Evolutionary conservation across 2,797 vertebrate species (phyloP).

Genomic region (Anableps anableps): DNA sequence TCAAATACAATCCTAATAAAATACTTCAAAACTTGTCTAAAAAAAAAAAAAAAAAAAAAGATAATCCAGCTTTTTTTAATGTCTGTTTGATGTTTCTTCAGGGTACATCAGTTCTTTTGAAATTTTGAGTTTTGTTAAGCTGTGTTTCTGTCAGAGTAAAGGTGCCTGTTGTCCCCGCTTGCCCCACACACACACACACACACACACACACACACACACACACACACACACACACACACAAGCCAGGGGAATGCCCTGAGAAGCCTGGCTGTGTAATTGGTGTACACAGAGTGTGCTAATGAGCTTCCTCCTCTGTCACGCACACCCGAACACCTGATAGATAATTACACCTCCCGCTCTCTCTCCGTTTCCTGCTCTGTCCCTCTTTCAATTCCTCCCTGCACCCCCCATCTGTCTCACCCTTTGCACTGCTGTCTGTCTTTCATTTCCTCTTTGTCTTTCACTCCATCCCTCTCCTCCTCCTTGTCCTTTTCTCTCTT

Average conservation of each 20-base stretch:
- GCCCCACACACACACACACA: background rate
- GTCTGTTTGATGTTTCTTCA: background rate
- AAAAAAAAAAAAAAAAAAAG: background rate
- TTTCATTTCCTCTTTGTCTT: conserved; percentile 70
- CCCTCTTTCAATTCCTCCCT: conserved; percentile 55
- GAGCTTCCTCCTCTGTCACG: conserved; percentile 84
- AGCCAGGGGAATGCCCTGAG: conserved; percentile 77
- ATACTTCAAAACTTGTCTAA: background rate
- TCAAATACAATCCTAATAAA: background rate
- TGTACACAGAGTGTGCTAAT: conserved; percentile 84
- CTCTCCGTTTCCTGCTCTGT: conserved; percentile 71
- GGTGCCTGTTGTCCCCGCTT: conserved; percentile 36
- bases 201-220: background rate
- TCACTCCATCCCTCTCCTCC: conserved; percentile 52
- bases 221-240: conserved; percentile 33
- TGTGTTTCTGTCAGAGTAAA: conserved; percentile 6
- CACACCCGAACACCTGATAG: conserved; percentile 83
- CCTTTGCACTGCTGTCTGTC: conserved; percentile 49
- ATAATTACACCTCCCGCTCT: conserved; percentile 80
- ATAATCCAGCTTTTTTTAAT: background rate
- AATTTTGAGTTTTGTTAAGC: background rate
- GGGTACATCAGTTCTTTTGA: background rate
- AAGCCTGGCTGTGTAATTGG: conserved; percentile 80
- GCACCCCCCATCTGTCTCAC: conserved; percentile 62
- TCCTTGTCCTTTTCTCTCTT: conserved; percentile 23